Percentiles rank a stretch among this genome's conserved stretches.
These are phyloP conservation scores for Neogale vison DNA, from an alignment of 2,113 vertebrate genomes.

Conservation along the genomic window DNA sequence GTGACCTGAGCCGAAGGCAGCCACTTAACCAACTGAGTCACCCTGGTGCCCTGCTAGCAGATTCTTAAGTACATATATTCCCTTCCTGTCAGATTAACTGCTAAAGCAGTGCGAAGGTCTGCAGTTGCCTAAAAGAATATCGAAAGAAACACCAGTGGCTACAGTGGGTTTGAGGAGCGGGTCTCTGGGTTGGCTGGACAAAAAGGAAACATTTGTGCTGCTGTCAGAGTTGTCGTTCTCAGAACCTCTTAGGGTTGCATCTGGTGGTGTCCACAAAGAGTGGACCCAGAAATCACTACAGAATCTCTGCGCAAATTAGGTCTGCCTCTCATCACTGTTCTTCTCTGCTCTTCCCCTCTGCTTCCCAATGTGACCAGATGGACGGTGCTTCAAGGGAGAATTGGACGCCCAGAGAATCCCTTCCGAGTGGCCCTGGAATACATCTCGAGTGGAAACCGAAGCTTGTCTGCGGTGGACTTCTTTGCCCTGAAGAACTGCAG, in stretches of 20 bases:
- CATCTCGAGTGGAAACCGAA: constrained; percentile 80
- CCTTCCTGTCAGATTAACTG: neutral
- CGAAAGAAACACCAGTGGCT: neutral
- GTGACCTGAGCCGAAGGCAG: no score
- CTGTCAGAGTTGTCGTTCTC: neutral
- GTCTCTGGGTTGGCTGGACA: neutral
- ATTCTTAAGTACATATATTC: neutral
- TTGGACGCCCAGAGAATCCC: constrained; percentile 84
- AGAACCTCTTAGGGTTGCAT: no score
- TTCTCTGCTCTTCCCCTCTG: constrained; percentile 72
- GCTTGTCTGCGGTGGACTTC: constrained; percentile 84
- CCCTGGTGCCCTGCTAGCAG: neutral
- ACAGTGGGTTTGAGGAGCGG: neutral
- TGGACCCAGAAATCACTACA: neutral
- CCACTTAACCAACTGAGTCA: no score
- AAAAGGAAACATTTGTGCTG: neutral
- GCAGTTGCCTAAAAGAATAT: neutral
- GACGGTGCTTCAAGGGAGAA: constrained; percentile 84
- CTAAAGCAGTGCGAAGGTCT: neutral
- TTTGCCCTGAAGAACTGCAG: constrained; percentile 89
- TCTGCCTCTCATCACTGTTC: constrained; percentile 72
- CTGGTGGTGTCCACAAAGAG: neutral
- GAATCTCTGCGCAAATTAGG: neutral
- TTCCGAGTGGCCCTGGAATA: constrained; percentile 88
- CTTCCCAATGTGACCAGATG: constrained; percentile 82